Conservation (phyloP, 2,888 invertebrate genomes). For the Drosophila dives region DNA sequence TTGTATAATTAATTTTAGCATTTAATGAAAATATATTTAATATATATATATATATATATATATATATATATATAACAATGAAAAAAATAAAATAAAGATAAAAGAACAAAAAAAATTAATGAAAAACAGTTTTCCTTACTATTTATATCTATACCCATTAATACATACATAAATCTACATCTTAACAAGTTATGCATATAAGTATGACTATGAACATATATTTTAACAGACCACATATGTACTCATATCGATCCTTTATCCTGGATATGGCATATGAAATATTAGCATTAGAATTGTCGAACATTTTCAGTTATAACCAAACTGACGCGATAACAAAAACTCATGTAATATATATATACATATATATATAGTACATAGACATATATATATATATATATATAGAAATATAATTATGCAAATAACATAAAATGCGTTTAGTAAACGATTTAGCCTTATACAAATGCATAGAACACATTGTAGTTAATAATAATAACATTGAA, state of each 20-base stretch:
- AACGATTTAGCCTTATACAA: slow-evolving; percentile 56
- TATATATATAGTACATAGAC: background rate
- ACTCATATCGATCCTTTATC: slow-evolving; percentile 7
- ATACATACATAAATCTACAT: slow-evolving; percentile 3
- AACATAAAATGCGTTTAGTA: slow-evolving; percentile 27
- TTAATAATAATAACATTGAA: slow-evolving; percentile 11
- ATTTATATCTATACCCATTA: slow-evolving; percentile 1
- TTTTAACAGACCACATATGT: slow-evolving; percentile 29
- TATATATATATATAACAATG: too few species aligned
- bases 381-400: background rate
- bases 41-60: background rate
- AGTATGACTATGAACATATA: slow-evolving; percentile 10
- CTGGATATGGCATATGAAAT: slow-evolving; percentile 22
- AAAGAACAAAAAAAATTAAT: slow-evolving; percentile 46
- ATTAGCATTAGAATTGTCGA: slow-evolving; percentile 48
- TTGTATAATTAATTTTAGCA: slow-evolving; percentile 68
- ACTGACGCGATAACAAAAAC: slow-evolving; percentile 5
- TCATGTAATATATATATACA: slow-evolving; percentile 30
- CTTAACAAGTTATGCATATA: slow-evolving; percentile 10
- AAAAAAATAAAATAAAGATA: slow-evolving; percentile 25
- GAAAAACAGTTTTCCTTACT: slow-evolving; percentile 56
- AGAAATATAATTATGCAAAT: background rate
- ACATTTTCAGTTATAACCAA: slow-evolving; percentile 44
- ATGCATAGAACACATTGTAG: slow-evolving; percentile 15
- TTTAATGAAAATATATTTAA: slow-evolving; percentile 58